Conservation (phyloP, 2,113 vertebrate species). For the Dipodomys spectabilis region DNA sequence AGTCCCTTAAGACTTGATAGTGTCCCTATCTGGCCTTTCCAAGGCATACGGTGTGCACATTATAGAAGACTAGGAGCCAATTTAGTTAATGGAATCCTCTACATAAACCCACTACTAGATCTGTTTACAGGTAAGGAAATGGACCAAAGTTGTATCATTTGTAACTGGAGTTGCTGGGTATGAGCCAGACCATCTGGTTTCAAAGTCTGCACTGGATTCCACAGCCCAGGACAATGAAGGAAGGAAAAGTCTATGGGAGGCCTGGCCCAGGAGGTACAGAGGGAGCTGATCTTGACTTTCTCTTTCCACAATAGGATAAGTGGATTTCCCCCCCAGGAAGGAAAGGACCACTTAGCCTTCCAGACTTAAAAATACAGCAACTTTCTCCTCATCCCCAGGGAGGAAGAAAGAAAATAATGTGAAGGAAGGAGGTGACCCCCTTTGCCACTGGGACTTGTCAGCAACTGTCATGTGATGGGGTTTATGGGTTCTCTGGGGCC, state of each 20-base stretch:
- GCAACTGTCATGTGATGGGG: not conserved
- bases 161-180: not conserved
- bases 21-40: not conserved
- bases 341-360: not conserved
- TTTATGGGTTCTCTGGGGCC: not conserved
- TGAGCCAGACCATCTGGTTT: not conserved
- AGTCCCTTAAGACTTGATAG: not conserved
- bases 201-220: not conserved
- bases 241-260: not conserved
- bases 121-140: not conserved
- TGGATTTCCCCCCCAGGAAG: not conserved
- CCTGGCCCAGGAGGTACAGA: not conserved
- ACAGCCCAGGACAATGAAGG: not conserved
- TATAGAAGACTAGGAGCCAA: not conserved
- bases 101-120: not conserved
- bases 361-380: not conserved
- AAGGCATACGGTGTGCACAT: not conserved
- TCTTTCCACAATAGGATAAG: not conserved
- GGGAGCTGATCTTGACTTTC: not conserved
- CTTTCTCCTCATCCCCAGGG: not conserved
- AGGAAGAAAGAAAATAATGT: constrained; percentile 5
- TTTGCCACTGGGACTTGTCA: not conserved
- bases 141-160: not conserved
- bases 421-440: not conserved
- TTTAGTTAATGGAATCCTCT: not conserved